Evolutionary conservation across 2,888 invertebrate species (phyloP), one percentile per base, ranked within the genome.

Genomic region (Chalcosyrphus nemorum): DNA sequence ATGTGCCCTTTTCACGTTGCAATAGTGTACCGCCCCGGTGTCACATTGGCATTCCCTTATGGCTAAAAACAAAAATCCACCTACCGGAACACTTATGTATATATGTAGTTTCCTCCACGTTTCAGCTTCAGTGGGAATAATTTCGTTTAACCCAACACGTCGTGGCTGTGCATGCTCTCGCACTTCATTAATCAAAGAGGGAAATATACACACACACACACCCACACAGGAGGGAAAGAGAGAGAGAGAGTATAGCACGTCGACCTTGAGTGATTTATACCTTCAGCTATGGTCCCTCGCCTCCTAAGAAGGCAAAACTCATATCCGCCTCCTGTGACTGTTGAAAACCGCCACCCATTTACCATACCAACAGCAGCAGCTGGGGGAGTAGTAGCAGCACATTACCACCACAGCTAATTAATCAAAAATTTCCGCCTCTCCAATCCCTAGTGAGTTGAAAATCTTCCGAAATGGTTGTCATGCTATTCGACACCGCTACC

Each of bases 381-480:
- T 11, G 11, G n/a, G n/a, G n/a, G n/a, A n/a, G 19, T 19, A 13
- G 15, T 24, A 38, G 35, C 17, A 45, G 57, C 56, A 70, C 50
- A 81, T 50, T 43, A 13, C 61, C 29, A 59, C 78, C 72, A 27
- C 71, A 84, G 74, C 80, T 84, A 84, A 84, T 84, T 84, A 84
- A 84, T 84, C 84, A 84, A 75, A 84, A 84, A 74, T 80, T 47
- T 84, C 80, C 63, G 68, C 78, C 63, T 70, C 57, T 57, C 38
- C 70, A 63, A 78, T 78, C 63, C 74, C 66, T 43, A 74, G 54
- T 71, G 72, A 70, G 80, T 84, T 80, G 74, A 84, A 80, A 80
- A 80, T 84, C 80, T 84, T 84, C 68, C 68, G 52, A 80, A 84
- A 70, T 80, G 63, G 68, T 80, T 84, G 84, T 75, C 84, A 75